Conservation (phyloP, 1,140 invertebrate genomes). For the Cydia splendana region DNA sequence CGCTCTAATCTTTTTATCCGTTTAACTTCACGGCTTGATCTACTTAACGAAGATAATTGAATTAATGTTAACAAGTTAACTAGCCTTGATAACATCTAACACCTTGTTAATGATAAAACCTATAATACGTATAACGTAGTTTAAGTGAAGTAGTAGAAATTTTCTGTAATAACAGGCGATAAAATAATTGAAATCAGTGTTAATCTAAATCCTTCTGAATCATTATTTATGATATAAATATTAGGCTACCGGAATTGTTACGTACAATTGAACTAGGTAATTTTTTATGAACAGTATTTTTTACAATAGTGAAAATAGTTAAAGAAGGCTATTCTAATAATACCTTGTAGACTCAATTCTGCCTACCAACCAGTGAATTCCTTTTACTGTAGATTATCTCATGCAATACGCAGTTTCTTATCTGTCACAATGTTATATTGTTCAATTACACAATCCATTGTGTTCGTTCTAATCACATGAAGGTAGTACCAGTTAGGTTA, state of each 20-base stretch:
- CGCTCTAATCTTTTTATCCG: conserved; percentile 7
- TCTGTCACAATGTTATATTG: conserved; percentile 6
- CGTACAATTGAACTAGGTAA: too few relatives aligned
- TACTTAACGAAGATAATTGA: conserved; percentile 25
- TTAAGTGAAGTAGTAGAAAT: too few relatives aligned
- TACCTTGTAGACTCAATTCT: too few relatives aligned
- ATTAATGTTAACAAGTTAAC: conserved; percentile 30
- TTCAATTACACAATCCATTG: background rate
- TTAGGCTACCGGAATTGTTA: too few relatives aligned
- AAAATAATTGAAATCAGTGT: too few relatives aligned
- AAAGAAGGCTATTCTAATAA: too few relatives aligned
- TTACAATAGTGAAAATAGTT: too few relatives aligned
- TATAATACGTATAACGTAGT: too few relatives aligned
- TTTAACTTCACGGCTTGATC: conserved; percentile 19
- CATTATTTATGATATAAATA: too few relatives aligned
- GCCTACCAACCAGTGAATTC: background rate
- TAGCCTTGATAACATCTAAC: conserved; percentile 8
- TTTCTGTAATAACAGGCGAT: too few relatives aligned
- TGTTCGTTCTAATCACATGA: background rate
- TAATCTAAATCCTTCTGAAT: too few relatives aligned
- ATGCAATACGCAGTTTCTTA: background rate
- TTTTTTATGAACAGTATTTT: too few relatives aligned
- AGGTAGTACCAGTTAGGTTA: background rate
- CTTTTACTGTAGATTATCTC: background rate
- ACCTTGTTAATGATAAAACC: conserved; percentile 1